Evolutionary conservation across 1,140 invertebrate genomes (phyloP).

Genomic region (Pseudomyrmex gracilis): DNA sequence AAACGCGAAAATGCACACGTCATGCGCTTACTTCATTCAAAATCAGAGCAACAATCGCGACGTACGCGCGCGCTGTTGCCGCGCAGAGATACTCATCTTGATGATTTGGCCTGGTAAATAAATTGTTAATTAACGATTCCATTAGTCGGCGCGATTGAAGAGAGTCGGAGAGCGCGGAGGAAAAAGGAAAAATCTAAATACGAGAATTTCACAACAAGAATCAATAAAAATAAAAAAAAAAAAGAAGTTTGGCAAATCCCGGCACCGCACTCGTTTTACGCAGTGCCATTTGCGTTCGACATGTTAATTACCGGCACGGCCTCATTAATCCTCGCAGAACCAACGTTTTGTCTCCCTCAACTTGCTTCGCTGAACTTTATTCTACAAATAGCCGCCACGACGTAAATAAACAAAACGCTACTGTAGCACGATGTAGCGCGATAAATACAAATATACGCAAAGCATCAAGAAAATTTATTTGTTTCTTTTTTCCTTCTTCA

Average conservation of each 20-base stretch:
- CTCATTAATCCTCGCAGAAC: slow-evolving; percentile 35
- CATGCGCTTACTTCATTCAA: slow-evolving; percentile 34
- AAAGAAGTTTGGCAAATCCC: background rate
- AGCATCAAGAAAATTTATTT: background rate
- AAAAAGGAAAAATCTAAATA: background rate
- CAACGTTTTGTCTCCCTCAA: slow-evolving; percentile 37
- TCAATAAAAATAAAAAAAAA: slow-evolving; percentile 58
- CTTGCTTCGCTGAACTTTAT: slow-evolving; percentile 9
- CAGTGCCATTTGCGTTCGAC: slow-evolving; percentile 50
- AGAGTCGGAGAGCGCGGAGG: background rate
- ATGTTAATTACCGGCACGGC: slow-evolving; percentile 61
- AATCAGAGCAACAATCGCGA: slow-evolving; percentile 22
- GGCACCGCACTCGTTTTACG: slow-evolving; percentile 25
- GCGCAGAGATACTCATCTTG: slow-evolving; percentile 25
- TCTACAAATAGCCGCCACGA: background rate
- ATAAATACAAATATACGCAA: background rate
- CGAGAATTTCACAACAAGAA: slow-evolving; percentile 23
- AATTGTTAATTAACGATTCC: slow-evolving; percentile 67
- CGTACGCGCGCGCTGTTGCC: background rate
- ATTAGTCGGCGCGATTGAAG: slow-evolving; percentile 10
- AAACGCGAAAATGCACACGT: slow-evolving; percentile 58
- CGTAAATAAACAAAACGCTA: slow-evolving; percentile 6
- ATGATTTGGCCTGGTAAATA: slow-evolving; percentile 61
- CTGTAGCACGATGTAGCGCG: background rate
- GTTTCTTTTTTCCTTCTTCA: too few relatives aligned